phyloP scores from a whole-genome alignment of 2,888 invertebrate genomes.

The Callimorpha dominula region DNA sequence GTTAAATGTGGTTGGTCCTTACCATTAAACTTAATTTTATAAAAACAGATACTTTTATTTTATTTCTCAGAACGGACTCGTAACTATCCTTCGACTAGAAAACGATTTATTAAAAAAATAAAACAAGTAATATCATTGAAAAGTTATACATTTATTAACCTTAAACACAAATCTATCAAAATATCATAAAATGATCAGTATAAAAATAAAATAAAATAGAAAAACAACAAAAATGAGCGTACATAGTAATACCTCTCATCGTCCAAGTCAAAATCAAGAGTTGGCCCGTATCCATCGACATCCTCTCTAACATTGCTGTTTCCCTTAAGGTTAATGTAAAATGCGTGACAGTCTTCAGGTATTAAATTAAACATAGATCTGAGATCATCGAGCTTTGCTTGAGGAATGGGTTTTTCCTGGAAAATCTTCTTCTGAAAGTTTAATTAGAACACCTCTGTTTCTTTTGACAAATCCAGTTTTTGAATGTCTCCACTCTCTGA shows the following conservation, averaged over 20 bases:
- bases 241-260: constrained; percentile 3
- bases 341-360: too few relatives aligned
- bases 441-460: constrained; percentile 15
- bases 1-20: not conserved
- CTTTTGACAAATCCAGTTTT: constrained; percentile 21
- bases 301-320: constrained; percentile 6
- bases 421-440: too few relatives aligned
- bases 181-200: constrained; percentile 1
- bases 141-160: not conserved
- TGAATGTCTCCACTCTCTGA: constrained; percentile 21
- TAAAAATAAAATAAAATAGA: constrained; percentile 8
- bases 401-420: too few relatives aligned
- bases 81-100: too few relatives aligned
- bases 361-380: constrained; percentile 24
- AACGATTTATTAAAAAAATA: too few relatives aligned
- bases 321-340: constrained; percentile 14
- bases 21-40: too few relatives aligned
- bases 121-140: too few relatives aligned
- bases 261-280: constrained; percentile 15
- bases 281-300: too few relatives aligned
- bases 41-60: not conserved
- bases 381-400: too few relatives aligned
- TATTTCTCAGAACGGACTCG: too few relatives aligned
- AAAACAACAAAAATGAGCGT: constrained; percentile 13
- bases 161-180: not conserved